Percentiles rank a stretch among this genome's conserved stretches.
phyloP scores from a whole-genome alignment of 2,797 vertebrate genomes.

The Catharus ustulatus region DNA sequence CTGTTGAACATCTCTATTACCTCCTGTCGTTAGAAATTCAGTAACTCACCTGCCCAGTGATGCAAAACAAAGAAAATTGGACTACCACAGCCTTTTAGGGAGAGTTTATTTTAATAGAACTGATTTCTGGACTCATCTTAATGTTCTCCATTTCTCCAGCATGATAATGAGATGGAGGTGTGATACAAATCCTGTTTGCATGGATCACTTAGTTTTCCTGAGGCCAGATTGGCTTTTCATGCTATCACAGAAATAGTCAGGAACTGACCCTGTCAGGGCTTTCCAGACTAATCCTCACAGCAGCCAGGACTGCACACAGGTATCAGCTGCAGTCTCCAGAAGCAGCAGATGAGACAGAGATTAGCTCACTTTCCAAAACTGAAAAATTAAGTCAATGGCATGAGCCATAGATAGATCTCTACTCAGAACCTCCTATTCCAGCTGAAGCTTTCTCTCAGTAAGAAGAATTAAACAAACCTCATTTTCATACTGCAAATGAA shows the following conservation, averaged over 20 bases:
- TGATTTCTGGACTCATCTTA: neutral
- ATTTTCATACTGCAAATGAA: neutral
- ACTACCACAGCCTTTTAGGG: constrained; percentile 54
- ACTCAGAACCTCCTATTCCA: neutral
- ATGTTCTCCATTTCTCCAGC: neutral
- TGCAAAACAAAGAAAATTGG: constrained; percentile 72
- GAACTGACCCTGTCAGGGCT: neutral
- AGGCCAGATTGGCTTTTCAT: neutral
- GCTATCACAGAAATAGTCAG: neutral
- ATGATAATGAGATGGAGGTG: neutral
- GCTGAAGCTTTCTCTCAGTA: neutral
- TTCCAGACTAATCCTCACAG: neutral
- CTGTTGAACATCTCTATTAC: constrained; percentile 69
- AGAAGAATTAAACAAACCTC: neutral
- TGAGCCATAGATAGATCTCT: neutral
- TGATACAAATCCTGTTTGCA: neutral
- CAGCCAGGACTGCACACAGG: neutral
- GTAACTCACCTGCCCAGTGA: constrained; percentile 72
- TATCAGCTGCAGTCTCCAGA: neutral
- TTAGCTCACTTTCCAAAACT: constrained; percentile 2
- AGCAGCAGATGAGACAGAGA: neutral
- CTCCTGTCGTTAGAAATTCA: constrained; percentile 65
- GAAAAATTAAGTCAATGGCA: neutral
- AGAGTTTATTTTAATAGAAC: constrained; percentile 33
- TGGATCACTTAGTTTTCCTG: neutral